Percentiles rank a stretch among this genome's conserved stretches.
Conservation (phyloP, 2,113 vertebrate genomes). For the Phyllostomus discolor region DNA sequence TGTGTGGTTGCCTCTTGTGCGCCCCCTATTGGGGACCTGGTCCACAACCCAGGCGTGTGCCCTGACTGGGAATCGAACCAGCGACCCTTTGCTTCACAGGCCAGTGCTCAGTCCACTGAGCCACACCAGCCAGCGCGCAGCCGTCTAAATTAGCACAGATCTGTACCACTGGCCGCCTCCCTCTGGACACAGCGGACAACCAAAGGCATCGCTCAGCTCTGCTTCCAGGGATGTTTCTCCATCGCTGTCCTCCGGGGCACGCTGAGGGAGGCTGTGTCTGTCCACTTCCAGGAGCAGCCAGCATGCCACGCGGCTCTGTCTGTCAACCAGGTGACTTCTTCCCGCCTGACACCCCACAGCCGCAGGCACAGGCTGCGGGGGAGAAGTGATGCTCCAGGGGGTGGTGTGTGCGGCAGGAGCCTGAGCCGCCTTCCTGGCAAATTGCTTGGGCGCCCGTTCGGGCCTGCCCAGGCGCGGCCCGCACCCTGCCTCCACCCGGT, state of each 20-base stretch:
- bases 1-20: too few relatives aligned
- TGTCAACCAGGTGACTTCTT: not conserved
- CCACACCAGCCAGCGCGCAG: too few relatives aligned
- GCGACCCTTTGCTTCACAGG: too few relatives aligned
- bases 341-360: not conserved
- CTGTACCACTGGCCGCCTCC: not conserved
- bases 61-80: too few relatives aligned
- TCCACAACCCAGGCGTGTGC: too few relatives aligned
- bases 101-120: too few relatives aligned
- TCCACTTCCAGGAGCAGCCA: not conserved
- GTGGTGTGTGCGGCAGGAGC: not conserved
- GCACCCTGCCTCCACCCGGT: too few relatives aligned
- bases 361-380: not conserved
- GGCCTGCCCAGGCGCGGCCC: not conserved
- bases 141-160: not conserved
- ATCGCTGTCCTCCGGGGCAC: not conserved
- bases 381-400: not conserved
- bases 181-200: not conserved
- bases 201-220: not conserved
- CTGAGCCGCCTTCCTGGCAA: not conserved
- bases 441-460: not conserved
- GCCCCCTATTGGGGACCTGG: too few relatives aligned
- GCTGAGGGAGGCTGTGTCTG: not conserved
- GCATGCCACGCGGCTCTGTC: not conserved
- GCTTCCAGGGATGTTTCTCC: not conserved